These are phyloP conservation scores for Bombus picipes DNA, from an alignment of 1,140 invertebrate genomes.

Conservation along the genomic window DNA sequence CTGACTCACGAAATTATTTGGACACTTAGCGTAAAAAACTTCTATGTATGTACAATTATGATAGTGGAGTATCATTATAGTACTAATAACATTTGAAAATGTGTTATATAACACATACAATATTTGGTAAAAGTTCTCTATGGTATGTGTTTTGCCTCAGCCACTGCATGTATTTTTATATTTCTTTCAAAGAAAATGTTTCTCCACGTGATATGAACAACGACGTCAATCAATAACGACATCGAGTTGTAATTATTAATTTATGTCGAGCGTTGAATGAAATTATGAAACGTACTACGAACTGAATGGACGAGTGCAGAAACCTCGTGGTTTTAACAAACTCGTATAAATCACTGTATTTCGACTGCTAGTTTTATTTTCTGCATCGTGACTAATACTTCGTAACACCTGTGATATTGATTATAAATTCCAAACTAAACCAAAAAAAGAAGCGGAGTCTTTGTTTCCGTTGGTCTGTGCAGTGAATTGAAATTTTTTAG, in stretches of 20 bases:
- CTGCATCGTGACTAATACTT: background rate
- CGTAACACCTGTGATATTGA: background rate
- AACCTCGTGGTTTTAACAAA: background rate
- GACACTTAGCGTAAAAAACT: too few relatives aligned
- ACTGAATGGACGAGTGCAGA: background rate
- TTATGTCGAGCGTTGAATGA: constrained; percentile 13
- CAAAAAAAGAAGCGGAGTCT: background rate
- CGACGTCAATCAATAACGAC: background rate
- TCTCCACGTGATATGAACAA: background rate
- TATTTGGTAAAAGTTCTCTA: too few relatives aligned
- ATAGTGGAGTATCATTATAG: too few relatives aligned
- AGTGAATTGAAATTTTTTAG: too few relatives aligned
- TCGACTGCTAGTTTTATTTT: background rate
- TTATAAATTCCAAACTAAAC: background rate
- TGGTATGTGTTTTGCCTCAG: too few relatives aligned
- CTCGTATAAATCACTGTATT: background rate
- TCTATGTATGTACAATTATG: too few relatives aligned
- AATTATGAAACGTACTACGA: background rate
- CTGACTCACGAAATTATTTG: too few relatives aligned
- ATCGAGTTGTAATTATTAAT: constrained; percentile 23
- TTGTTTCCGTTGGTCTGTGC: background rate
- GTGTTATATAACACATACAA: too few relatives aligned
- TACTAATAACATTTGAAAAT: too few relatives aligned
- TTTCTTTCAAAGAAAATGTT: background rate
- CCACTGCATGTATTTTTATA: background rate